Percentiles rank a stretch among this genome's conserved stretches.
These are phyloP conservation scores for Strigamia crassipes DNA, from an alignment of 2,888 invertebrate species.

Conservation along the genomic window DNA sequence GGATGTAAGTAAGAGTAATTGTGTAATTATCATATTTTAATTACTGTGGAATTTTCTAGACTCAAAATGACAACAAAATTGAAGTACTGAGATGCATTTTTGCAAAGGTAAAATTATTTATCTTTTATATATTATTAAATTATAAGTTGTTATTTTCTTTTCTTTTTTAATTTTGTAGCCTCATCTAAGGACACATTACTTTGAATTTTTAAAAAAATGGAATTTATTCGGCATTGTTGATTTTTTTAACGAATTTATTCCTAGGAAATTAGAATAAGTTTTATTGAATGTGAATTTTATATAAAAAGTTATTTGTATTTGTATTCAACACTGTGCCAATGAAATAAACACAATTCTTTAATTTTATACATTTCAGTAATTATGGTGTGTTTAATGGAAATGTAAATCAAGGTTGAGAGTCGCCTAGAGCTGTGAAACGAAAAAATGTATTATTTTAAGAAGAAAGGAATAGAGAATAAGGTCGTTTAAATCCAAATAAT, in stretches of 20 bases:
- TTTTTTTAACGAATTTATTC: background rate
- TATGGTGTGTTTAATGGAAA: background rate
- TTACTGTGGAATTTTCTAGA: background rate
- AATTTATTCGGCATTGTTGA: background rate
- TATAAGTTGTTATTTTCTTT: background rate
- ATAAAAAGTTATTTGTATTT: background rate
- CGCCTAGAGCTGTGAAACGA: background rate
- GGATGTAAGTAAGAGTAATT: background rate
- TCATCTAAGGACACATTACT: background rate
- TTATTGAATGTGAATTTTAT: background rate
- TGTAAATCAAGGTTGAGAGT: conserved; percentile 17
- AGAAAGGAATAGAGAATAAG: conserved; percentile 13
- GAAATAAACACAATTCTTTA: background rate
- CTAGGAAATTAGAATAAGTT: background rate
- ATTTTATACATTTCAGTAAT: background rate
- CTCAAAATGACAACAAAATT: background rate
- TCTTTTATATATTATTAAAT: background rate
- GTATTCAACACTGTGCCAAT: background rate
- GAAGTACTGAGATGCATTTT: background rate
- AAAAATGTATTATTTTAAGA: background rate
- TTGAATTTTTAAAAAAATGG: background rate
- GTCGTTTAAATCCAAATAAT: background rate
- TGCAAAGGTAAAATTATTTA: background rate
- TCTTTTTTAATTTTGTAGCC: conserved; percentile 2
- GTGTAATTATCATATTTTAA: background rate